Evolutionary conservation across 2,888 invertebrate genomes (phyloP).

Genomic region (Parnassius smintheus): DNA sequence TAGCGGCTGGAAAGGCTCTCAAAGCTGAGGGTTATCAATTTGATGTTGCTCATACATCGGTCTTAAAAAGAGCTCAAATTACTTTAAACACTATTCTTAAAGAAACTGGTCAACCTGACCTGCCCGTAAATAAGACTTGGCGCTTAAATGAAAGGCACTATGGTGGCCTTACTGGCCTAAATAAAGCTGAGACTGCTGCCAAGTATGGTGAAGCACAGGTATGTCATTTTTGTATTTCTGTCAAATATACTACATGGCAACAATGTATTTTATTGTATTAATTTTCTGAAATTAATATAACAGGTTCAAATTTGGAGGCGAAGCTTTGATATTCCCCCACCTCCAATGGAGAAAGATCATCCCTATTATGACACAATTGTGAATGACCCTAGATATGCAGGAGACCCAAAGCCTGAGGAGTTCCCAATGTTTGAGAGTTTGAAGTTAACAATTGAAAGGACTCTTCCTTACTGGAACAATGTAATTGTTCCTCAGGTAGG

Average conservation of each 20-base stretch:
- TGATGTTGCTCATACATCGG: conserved; percentile 91
- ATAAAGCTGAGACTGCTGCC: conserved; percentile 91
- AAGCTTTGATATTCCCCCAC: conserved; percentile 91
- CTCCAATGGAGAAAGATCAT: conserved; percentile 88
- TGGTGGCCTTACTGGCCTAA: conserved; percentile 91
- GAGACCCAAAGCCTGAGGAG: conserved; percentile 86
- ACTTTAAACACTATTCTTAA: conserved; percentile 86
- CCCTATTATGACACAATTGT: conserved; percentile 88
- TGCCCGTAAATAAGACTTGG: conserved; percentile 89
- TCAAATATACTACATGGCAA: no score
- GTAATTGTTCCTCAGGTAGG: conserved; percentile 86
- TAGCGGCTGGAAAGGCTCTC: conserved; percentile 86
- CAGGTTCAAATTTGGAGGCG: conserved; percentile 92
- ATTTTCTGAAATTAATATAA: background rate
- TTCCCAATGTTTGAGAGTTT: conserved; percentile 93
- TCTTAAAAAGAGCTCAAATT: conserved; percentile 88
- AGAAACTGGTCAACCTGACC: conserved; percentile 83
- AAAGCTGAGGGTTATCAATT: conserved; percentile 86
- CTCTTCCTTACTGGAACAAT: conserved; percentile 93
- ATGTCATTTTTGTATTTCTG: conserved; percentile 20
- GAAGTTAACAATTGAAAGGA: conserved; percentile 89
- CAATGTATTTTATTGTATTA: background rate
- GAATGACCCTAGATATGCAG: conserved; percentile 87
- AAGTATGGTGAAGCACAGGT: conserved; percentile 93
- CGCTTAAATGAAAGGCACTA: conserved; percentile 93